These are phyloP conservation scores for Entomobrya multifasciata DNA, from an alignment of 2,888 invertebrate genomes.

Conservation along the genomic window DNA sequence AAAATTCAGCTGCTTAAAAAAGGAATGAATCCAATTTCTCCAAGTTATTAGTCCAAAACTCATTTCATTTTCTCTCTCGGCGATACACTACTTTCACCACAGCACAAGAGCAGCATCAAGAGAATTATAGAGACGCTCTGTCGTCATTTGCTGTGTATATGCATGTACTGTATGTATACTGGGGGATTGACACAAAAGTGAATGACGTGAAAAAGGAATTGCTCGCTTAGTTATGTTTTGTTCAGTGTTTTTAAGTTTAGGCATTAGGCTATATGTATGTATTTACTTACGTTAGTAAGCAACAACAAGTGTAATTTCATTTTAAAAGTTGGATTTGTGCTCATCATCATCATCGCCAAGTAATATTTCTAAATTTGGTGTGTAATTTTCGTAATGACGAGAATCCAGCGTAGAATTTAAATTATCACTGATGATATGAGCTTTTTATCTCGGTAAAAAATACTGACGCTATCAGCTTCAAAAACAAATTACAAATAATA, in stretches of 20 bases:
- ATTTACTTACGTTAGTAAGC: not conserved
- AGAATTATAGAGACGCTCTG: not conserved
- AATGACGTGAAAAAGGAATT: conserved; percentile 2
- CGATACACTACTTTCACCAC: not conserved
- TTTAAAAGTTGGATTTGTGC: too few relatives aligned
- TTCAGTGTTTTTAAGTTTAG: not conserved
- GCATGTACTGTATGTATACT: too few relatives aligned
- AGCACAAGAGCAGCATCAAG: not conserved
- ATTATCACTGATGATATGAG: not conserved
- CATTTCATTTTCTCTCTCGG: conserved; percentile 42
- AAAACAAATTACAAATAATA: not conserved
- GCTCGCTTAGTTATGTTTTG: not conserved
- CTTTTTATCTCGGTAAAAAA: not conserved
- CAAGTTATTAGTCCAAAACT: conserved; percentile 49
- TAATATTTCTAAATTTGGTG: too few relatives aligned
- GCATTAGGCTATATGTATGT: not conserved
- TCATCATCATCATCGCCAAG: too few relatives aligned
- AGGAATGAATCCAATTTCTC: conserved; percentile 62
- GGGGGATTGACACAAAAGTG: conserved; percentile 32
- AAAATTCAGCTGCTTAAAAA: conserved; percentile 36
- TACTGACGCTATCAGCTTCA: not conserved
- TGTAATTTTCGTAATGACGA: too few relatives aligned
- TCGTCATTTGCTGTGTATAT: conserved; percentile 15
- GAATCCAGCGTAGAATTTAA: not conserved
- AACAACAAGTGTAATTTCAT: too few relatives aligned